Conservation (phyloP, 2,113 vertebrate species). For the Pipra filicauda region DNA sequence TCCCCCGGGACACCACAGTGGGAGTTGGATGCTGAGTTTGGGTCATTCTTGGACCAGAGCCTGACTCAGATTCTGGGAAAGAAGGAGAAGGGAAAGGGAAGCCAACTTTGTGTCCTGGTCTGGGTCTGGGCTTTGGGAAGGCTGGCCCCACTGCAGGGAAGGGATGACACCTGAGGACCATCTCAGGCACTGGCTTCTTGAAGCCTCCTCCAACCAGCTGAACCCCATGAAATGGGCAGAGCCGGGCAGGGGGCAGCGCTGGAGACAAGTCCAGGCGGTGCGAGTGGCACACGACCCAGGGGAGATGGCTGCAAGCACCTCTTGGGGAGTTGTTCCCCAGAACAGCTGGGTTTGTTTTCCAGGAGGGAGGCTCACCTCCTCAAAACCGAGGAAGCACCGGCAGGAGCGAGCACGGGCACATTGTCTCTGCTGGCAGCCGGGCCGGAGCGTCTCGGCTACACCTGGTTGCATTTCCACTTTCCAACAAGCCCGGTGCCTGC, state of each 20-base stretch:
- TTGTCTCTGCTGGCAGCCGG: background rate
- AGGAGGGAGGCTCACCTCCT: background rate
- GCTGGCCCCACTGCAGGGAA: background rate
- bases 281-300: rapidly evolving
- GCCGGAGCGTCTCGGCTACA: background rate
- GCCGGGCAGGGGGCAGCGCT: background rate
- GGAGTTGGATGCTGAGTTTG: background rate
- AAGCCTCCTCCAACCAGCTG: background rate
- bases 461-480: conserved; percentile 37
- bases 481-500: background rate
- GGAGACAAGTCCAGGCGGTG: background rate
- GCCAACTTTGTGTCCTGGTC: background rate
- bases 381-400: background rate
- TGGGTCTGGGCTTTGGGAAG: background rate
- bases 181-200: background rate
- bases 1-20: rapidly evolving
- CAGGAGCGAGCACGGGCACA: background rate
- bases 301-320: background rate
- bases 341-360: background rate
- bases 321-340: background rate
- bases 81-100: background rate
- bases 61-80: background rate
- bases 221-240: rapidly evolving
- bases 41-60: background rate
- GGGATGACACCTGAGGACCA: background rate